These are phyloP conservation scores for Acrocyrtus sp. DNA, from an alignment of 2,888 invertebrate genomes.

Conservation along the genomic window DNA sequence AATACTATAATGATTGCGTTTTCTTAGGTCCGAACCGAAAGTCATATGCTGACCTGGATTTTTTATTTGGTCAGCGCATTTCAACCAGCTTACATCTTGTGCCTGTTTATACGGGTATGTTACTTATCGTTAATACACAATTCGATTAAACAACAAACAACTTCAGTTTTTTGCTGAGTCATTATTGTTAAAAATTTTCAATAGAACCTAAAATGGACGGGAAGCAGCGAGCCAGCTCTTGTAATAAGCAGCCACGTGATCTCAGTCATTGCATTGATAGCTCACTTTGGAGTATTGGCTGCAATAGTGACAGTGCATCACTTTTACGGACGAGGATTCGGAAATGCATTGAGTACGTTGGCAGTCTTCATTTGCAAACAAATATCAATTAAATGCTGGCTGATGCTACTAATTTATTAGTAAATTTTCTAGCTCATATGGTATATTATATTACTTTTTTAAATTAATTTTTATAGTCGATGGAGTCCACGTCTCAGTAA, in stretches of 20 bases:
- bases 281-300: conserved; percentile 47
- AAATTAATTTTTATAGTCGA: conserved; percentile 18
- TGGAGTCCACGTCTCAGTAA: conserved; percentile 52
- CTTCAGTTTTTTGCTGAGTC: neutral
- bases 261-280: conserved; percentile 40
- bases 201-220: conserved; percentile 44
- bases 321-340: conserved; percentile 51
- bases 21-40: conserved; percentile 57
- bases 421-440: neutral
- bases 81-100: conserved; percentile 57
- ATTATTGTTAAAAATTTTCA: neutral
- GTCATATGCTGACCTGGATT: conserved; percentile 48
- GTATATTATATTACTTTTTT: neutral
- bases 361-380: neutral
- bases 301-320: conserved; percentile 45
- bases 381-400: neutral
- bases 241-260: conserved; percentile 48
- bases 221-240: conserved; percentile 45
- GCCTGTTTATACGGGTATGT: conserved; percentile 50
- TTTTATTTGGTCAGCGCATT: conserved; percentile 50
- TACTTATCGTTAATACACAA: neutral
- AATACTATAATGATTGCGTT: too few species aligned
- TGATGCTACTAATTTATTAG: neutral
- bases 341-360: conserved; percentile 43
- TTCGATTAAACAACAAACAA: neutral